Conservation (phyloP, 2,888 invertebrate genomes). For the Automeris io region DNA sequence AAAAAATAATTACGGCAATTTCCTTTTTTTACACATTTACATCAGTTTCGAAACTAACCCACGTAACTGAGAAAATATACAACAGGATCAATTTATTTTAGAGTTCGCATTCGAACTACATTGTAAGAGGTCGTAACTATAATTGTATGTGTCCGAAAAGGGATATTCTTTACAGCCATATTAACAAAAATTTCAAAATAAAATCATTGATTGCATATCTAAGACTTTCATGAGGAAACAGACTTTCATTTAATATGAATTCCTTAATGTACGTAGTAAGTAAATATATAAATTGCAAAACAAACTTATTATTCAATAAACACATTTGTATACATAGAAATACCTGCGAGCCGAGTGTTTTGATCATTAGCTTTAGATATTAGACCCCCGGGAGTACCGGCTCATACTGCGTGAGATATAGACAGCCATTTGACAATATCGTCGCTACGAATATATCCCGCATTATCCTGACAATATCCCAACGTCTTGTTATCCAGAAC, state of each 20-base stretch:
- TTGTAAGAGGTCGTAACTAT: too few relatives aligned
- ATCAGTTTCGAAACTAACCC: conserved; percentile 29
- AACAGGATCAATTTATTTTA: too few relatives aligned
- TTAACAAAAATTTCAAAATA: too few relatives aligned
- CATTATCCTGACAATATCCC: conserved; percentile 39
- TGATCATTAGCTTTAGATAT: conserved; percentile 59
- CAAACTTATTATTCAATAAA: conserved; percentile 58
- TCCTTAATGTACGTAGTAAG: conserved; percentile 2
- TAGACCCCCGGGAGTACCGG: conserved; percentile 52
- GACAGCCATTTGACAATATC: conserved; percentile 60
- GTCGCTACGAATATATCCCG: conserved; percentile 40
- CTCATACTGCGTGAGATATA: conserved; percentile 65
- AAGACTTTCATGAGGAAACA: too few relatives aligned
- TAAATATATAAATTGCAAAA: conserved; percentile 38
- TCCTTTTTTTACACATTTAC: conserved; percentile 44
- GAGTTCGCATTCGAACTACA: too few relatives aligned
- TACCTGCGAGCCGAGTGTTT: conserved; percentile 52
- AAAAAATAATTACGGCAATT: conserved; percentile 60
- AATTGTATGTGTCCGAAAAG: too few relatives aligned
- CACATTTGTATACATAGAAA: conserved; percentile 51
- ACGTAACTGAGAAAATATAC: too few relatives aligned
- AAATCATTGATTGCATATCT: too few relatives aligned
- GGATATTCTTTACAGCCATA: too few relatives aligned
- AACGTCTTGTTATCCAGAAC: conserved; percentile 37
- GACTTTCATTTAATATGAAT: too few relatives aligned